A percentile compares a stretch with the other conserved stretches of the same genome.
These are phyloP conservation scores for Charanyca ferruginea DNA, from an alignment of 2,888 invertebrate species.

Conservation along the genomic window DNA sequence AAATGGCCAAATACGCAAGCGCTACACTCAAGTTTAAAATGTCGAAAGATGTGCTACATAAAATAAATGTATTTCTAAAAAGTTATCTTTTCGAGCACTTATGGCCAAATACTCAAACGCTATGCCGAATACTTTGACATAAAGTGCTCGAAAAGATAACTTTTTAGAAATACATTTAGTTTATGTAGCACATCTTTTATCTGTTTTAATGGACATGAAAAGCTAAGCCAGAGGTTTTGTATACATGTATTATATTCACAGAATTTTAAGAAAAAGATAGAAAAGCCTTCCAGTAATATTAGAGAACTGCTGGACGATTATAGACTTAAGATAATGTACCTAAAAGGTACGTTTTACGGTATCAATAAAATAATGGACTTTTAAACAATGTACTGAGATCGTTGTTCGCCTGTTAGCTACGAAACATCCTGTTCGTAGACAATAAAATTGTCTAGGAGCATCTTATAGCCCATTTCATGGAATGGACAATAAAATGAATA, in stretches of 20 bases:
- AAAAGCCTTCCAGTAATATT: background rate
- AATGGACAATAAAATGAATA: conserved; percentile 25
- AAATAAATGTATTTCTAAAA: background rate
- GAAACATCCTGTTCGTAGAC: background rate
- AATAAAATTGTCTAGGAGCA: conserved; percentile 28
- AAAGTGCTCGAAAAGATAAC: too few species aligned
- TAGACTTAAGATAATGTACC: background rate
- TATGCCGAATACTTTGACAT: too few species aligned
- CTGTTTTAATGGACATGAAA: background rate
- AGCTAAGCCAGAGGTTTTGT: too few species aligned
- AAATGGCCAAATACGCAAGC: too few species aligned
- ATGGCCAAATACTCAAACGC: too few species aligned
- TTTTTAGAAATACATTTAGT: background rate
- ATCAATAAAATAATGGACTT: background rate
- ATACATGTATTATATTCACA: background rate
- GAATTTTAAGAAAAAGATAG: background rate
- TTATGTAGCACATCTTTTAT: background rate
- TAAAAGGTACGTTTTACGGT: conserved; percentile 1
- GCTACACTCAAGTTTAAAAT: too few species aligned
- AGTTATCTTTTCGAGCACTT: too few species aligned
- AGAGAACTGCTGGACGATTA: background rate
- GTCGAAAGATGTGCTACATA: background rate
- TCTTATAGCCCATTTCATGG: conserved; percentile 21
- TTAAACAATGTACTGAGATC: conserved; percentile 10
- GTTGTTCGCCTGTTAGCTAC: background rate